Conservation (phyloP, 2,888 invertebrate genomes). For the Agapostemon virescens region DNA sequence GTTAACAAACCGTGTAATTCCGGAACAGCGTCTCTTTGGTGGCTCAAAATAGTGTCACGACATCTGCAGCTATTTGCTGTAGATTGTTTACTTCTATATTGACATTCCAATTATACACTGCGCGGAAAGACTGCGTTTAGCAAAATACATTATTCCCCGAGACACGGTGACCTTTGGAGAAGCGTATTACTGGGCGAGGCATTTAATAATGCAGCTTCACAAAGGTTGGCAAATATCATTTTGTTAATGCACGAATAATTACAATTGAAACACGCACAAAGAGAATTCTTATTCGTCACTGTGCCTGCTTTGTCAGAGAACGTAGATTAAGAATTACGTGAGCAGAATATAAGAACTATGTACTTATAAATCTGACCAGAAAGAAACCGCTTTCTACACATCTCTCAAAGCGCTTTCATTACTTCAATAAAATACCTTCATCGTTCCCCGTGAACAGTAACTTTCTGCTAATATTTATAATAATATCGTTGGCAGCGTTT, state of each 20-base stretch:
- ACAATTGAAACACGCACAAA: slow-evolving; percentile 14
- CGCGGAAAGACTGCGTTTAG: background rate
- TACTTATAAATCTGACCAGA: background rate
- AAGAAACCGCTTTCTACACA: background rate
- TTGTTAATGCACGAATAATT: slow-evolving; percentile 23
- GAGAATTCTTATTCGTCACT: slow-evolving; percentile 8
- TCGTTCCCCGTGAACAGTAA: background rate
- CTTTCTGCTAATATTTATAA: background rate
- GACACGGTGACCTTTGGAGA: background rate
- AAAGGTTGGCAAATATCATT: slow-evolving; percentile 4
- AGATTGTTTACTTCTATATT: slow-evolving; percentile 4
- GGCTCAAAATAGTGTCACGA: background rate
- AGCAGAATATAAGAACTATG: background rate
- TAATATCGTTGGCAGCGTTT: background rate
- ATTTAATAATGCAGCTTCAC: background rate
- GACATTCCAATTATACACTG: slow-evolving; percentile 26
- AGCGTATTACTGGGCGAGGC: background rate
- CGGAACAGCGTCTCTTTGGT: background rate
- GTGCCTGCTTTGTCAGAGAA: background rate
- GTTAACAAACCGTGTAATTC: background rate
- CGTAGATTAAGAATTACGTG: slow-evolving; percentile 22
- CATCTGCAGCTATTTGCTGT: background rate
- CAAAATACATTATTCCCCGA: background rate
- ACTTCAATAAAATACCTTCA: background rate
- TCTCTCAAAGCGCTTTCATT: background rate